phyloP scores from a whole-genome alignment of 2,113 vertebrate species.

The Camelus dromedarius region DNA sequence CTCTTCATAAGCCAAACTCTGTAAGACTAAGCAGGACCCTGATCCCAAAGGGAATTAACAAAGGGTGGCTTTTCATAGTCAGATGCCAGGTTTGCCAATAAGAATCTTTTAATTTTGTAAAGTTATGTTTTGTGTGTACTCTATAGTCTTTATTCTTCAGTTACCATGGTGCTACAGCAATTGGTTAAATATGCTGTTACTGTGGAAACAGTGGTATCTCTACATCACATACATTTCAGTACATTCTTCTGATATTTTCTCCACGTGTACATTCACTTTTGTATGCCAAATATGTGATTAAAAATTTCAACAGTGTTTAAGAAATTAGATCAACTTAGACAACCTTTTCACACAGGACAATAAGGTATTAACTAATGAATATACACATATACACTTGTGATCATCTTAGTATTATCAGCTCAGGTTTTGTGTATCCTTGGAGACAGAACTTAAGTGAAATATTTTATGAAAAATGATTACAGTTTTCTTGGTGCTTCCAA shows the following conservation, averaged over 20 bases:
- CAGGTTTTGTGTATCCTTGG: background rate
- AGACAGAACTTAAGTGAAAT: background rate
- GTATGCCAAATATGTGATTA: background rate
- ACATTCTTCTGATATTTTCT: slow-evolving; percentile 32
- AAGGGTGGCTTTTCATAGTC: background rate
- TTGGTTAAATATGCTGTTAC: slow-evolving; percentile 58
- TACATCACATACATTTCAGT: slow-evolving; percentile 1
- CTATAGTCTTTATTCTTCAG: background rate
- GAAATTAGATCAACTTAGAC: background rate
- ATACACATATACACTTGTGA: background rate
- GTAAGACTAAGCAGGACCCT: background rate
- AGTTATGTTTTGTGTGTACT: slow-evolving; percentile 14
- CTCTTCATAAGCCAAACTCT: background rate
- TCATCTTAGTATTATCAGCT: background rate
- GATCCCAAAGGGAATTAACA: background rate
- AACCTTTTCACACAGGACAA: background rate
- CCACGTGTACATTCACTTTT: background rate
- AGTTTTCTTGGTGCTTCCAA: background rate
- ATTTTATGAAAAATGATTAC: background rate
- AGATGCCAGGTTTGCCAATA: background rate
- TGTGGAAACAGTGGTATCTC: slow-evolving; percentile 41
- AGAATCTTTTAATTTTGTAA: slow-evolving; percentile 31
- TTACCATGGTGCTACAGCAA: slow-evolving; percentile 40
- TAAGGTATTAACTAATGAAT: background rate
- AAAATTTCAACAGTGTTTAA: background rate